phyloP scores from a whole-genome alignment of 1,140 invertebrate genomes.

The Tribolium castaneum region DNA sequence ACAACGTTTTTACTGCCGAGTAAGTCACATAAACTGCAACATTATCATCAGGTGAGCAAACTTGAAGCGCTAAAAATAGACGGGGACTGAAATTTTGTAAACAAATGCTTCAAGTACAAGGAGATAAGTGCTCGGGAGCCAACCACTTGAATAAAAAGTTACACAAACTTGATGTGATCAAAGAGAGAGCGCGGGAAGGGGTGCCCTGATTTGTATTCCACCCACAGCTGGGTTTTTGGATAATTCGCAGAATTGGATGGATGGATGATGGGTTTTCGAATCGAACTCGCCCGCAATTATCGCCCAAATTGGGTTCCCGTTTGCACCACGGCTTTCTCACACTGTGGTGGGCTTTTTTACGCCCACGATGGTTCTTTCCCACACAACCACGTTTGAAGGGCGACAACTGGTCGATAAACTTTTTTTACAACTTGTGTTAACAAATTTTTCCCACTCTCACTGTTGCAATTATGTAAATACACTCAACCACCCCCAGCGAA shows the following conservation, averaged over 20 bases:
- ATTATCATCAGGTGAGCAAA: background rate
- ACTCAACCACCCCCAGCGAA: background rate
- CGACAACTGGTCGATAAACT: background rate
- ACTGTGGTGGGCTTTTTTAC: background rate
- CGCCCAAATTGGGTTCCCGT: background rate
- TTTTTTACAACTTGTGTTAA: too few relatives aligned
- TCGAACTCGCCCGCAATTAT: background rate
- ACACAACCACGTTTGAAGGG: background rate
- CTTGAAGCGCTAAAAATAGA: background rate
- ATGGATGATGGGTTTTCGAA: background rate
- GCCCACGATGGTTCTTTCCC: background rate
- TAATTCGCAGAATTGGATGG: background rate
- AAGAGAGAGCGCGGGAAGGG: background rate
- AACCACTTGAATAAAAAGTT: constrained; percentile 3
- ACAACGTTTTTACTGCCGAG: background rate
- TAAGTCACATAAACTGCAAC: too few relatives aligned
- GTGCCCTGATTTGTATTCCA: background rate
- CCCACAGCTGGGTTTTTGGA: background rate
- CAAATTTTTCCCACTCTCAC: background rate
- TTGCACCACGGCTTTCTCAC: background rate
- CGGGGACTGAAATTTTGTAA: background rate
- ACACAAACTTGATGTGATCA: background rate
- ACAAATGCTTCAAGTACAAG: background rate
- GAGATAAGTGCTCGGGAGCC: background rate
- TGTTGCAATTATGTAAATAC: background rate